Evolutionary conservation across 2,888 invertebrate genomes (phyloP).

Genomic region (Panzeria rudis): DNA sequence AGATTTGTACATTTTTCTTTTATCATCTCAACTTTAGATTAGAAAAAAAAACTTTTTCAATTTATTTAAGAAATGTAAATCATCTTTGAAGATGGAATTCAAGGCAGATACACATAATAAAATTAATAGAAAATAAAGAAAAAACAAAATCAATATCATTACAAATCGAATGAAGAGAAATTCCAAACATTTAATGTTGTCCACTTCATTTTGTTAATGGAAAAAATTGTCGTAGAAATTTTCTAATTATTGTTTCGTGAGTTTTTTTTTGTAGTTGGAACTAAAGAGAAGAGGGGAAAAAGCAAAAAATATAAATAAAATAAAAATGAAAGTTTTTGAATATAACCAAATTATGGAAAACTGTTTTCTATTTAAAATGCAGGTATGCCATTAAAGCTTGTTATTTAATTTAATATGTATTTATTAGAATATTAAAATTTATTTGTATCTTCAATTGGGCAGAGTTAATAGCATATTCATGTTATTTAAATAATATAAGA

Average conservation of each 20-base stretch:
- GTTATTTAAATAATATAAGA: too few relatives aligned
- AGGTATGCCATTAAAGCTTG: too few relatives aligned
- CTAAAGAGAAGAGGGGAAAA: not conserved
- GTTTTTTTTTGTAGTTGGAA: not conserved
- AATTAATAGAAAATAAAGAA: not conserved
- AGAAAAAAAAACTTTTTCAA: not conserved
- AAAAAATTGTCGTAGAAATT: slow-evolving; percentile 10
- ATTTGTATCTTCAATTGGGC: too few relatives aligned
- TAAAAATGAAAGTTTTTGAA: not conserved
- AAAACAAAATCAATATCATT: slow-evolving; percentile 13
- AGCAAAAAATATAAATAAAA: not conserved
- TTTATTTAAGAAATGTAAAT: slow-evolving; percentile 33
- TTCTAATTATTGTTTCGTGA: not conserved
- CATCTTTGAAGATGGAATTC: slow-evolving; percentile 1
- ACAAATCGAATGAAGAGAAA: slow-evolving; percentile 29
- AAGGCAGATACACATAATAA: not conserved
- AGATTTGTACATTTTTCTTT: slow-evolving; percentile 40
- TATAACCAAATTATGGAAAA: too few relatives aligned
- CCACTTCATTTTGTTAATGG: slow-evolving; percentile 11
- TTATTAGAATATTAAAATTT: too few relatives aligned
- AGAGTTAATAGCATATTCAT: too few relatives aligned
- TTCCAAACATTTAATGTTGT: slow-evolving; percentile 32
- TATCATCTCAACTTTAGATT: slow-evolving; percentile 2
- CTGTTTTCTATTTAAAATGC: too few relatives aligned
- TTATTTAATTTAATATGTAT: too few relatives aligned